These are phyloP conservation scores for Melanerpes aurifrons DNA, from an alignment of 2,113 vertebrate genomes.

Conservation along the genomic window DNA sequence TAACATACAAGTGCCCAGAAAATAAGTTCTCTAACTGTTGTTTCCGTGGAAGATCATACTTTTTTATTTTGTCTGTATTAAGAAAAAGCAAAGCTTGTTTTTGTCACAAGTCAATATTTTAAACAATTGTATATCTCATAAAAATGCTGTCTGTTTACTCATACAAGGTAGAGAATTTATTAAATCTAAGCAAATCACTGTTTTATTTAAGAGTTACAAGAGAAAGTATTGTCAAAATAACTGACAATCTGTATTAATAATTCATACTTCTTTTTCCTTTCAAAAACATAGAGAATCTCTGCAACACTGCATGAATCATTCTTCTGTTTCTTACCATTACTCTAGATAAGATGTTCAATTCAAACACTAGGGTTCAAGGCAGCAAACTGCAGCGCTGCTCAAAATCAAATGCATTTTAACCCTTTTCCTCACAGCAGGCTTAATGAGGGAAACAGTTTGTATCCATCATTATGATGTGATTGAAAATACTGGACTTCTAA, in stretches of 20 bases:
- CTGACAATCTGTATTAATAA: slow-evolving; percentile 30
- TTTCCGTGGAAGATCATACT: background rate
- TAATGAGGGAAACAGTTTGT: background rate
- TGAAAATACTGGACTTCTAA: background rate
- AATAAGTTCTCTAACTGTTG: background rate
- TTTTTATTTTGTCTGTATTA: background rate
- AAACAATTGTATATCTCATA: background rate
- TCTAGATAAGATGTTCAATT: background rate
- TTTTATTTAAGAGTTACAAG: slow-evolving; percentile 40
- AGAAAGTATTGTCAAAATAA: background rate
- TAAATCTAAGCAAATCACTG: slow-evolving; percentile 5
- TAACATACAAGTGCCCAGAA: background rate
- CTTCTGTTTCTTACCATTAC: background rate
- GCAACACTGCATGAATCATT: background rate
- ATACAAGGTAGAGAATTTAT: background rate
- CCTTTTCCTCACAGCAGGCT: background rate
- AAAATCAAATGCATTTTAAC: background rate
- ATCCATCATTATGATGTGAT: background rate
- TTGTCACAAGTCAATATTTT: background rate
- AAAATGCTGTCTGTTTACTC: background rate
- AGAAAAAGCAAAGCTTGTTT: background rate
- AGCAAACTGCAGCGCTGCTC: background rate
- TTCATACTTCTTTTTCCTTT: background rate
- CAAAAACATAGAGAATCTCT: background rate
- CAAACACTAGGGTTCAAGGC: background rate